These are phyloP conservation scores for Ophioninae sp. DNA, from an alignment of 2,888 invertebrate species.

Conservation along the genomic window DNA sequence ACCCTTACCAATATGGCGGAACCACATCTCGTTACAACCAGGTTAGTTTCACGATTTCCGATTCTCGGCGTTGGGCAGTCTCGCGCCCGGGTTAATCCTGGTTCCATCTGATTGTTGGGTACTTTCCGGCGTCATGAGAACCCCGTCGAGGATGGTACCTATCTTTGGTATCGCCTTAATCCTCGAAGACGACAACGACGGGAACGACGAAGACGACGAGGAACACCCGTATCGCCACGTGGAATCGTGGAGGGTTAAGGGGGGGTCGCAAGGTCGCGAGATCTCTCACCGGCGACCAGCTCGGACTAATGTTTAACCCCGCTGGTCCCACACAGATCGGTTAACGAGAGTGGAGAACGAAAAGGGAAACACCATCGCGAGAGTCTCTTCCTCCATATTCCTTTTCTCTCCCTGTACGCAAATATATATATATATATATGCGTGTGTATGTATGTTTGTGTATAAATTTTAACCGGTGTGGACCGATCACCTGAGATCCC, in stretches of 20 bases:
- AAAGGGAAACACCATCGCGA: slow-evolving; percentile 58
- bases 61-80: slow-evolving; percentile 41
- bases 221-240: slow-evolving; percentile 67
- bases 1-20: slow-evolving; percentile 14
- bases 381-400: slow-evolving; percentile 55
- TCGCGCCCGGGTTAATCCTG: slow-evolving; percentile 17
- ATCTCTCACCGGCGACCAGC: slow-evolving; percentile 65
- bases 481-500: slow-evolving; percentile 56
- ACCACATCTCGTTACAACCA: slow-evolving; percentile 51
- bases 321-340: slow-evolving; percentile 54
- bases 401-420: slow-evolving; percentile 11
- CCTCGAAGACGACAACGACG: slow-evolving; percentile 29
- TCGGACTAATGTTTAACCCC: slow-evolving; percentile 64
- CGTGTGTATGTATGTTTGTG: no score
- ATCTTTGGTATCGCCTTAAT: slow-evolving; percentile 23
- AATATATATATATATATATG: background rate
- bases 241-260: slow-evolving; percentile 63
- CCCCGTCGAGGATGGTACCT: slow-evolving; percentile 7
- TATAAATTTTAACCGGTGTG: slow-evolving; percentile 2
- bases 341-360: slow-evolving; percentile 60
- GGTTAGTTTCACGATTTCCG: slow-evolving; percentile 60
- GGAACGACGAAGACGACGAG: slow-evolving; percentile 55
- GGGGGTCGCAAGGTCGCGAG: slow-evolving; percentile 66
- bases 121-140: slow-evolving; percentile 41
- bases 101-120: slow-evolving; percentile 24